Base-by-base conservation (phyloP, 37 sponge, comb jelly and placozoan genomes). In the Hormiphora californensis region DNA sequence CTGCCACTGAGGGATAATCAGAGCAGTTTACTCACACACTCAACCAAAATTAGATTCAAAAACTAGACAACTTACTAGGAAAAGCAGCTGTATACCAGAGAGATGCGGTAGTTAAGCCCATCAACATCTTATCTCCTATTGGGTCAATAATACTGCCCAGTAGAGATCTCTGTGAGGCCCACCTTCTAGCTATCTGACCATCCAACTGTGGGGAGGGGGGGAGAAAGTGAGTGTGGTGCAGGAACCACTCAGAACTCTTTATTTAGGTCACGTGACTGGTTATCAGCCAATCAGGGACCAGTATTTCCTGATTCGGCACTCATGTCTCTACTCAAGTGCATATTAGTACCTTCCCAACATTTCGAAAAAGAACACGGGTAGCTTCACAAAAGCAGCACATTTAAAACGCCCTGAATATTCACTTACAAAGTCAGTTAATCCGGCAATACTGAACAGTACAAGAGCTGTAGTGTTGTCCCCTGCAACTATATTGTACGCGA, bases 161-260 rank as follows among this genome's bases (percentile, higher is more conserved):
- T 32, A 87, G 54, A 7, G 87, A 87, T 4, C 55, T n/a, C 41
- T 87, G 87, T 25, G 55, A 46, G 12, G 87, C 53, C 17, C 23
- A 87, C 30, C 87, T 25, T 12, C 87, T 23, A 7, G 87, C 87
- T 37, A 87, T 87, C 44, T 63, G 55, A 19, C 87, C 87, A 87
- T 87, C 87, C 5, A 87, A 32, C 87, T 87, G 68, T n/a, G n/a
- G n/a, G n/a, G n/a, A n/a, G n/a, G n/a, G n/a, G n/a, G n/a, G n/a
- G n/a, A n/a, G n/a, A n/a, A 59, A 86, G n/a, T 30, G 33, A 54
- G 32, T 8, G 12, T 65, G 11, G 62, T 17, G 53, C 15, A 17
- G 15, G 15, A 49, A 17, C 53, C 9, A 49, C 53, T 49, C 12
- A 17, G 53, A 49, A 49, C 53, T 49, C 15, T 49, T 9, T 9